Percentiles rank a stretch among this genome's conserved stretches.
Evolutionary conservation across 2,888 invertebrate species (phyloP).

Genomic region (Salpingus planirostris): DNA sequence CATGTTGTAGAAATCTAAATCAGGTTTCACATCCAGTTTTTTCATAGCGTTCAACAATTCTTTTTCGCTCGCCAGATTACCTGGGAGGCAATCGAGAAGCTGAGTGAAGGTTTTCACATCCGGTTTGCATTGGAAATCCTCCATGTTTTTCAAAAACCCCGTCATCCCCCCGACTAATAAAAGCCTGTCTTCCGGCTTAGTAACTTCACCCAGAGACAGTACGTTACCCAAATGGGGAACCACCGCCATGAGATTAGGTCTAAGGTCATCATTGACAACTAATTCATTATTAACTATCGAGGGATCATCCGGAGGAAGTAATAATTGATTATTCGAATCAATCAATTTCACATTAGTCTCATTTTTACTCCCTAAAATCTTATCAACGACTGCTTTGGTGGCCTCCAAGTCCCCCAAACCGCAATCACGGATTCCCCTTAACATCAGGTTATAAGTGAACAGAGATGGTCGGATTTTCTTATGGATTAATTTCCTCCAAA

Average conservation of each 20-base stretch:
- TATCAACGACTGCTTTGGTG: conserved; percentile 42
- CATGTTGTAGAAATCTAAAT: conserved; percentile 78
- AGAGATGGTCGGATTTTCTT: conserved; percentile 58
- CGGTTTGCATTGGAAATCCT: conserved; percentile 54
- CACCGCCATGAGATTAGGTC: conserved; percentile 59
- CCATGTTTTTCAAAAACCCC: conserved; percentile 71
- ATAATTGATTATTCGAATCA: background rate
- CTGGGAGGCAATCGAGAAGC: conserved; percentile 63
- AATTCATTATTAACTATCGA: background rate
- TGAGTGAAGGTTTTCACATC: conserved; percentile 72
- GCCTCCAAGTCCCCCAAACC: conserved; percentile 59
- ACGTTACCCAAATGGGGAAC: conserved; percentile 54
- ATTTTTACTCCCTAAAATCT: conserved; percentile 12
- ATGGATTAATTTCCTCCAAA: conserved; percentile 77
- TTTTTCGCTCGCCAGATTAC: conserved; percentile 57
- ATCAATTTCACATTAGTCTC: background rate
- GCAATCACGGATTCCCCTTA: conserved; percentile 74
- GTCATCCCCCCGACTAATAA: conserved; percentile 70
- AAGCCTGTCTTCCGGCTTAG: conserved; percentile 56
- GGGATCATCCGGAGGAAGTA: background rate
- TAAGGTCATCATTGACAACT: conserved; percentile 10
- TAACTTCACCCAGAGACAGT: conserved; percentile 49
- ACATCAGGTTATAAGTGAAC: conserved; percentile 70
- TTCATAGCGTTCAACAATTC: conserved; percentile 56
- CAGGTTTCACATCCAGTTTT: conserved; percentile 51